Evolutionary conservation across 2,797 vertebrate genomes (phyloP), one percentile per base, ranked within the genome.

Genomic region (Sebastes miniatus): DNA sequence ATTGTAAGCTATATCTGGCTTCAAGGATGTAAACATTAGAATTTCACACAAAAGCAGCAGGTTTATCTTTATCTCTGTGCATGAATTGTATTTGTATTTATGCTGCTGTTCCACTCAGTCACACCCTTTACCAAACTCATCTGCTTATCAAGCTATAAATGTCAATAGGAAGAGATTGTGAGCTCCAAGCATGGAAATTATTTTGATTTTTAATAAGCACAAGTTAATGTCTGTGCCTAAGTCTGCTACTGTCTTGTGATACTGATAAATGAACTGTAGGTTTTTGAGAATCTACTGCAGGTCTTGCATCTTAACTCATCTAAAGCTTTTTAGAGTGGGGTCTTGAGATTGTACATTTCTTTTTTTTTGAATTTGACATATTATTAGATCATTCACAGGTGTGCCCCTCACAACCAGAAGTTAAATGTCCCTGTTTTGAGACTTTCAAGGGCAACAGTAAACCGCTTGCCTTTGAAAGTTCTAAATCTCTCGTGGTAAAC

Each of bases 391-490:
- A 63, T 31, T 76, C 10, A 29, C 56, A 16, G 56, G 52, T 24
- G 29, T 50, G n/a, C 20, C 62, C 14, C 34, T 69, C 36, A 6
- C 2, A 69, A 11, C 2, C 62, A 59, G 16, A 71, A 34, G 69
- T 68, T 43, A 31, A 73, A 71, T 63, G 32, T 36, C 20, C 67
- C 76, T 83, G 52, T 79, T 85, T 74, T 78, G 47, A 73, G 54
- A 77, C 69, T 68, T 76, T 80, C 39, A 81, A 76, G 78, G 68
- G 34, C 66, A 75, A 43, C 77, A 10, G 13, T 29, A 39, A 78
- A 76, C 27, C 5, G 14, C 25, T 78, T 67, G 50, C 64, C 80
- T 83, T 81, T 85, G 39, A 88, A 91, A 80, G 76, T 88, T 80
- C 20, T n/a, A 29, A 79, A 68, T 78, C 64, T 83, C 71, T 68